Base-by-base conservation (phyloP, 2,888 invertebrate species). In the Drosophila flavopinicola region DNA sequence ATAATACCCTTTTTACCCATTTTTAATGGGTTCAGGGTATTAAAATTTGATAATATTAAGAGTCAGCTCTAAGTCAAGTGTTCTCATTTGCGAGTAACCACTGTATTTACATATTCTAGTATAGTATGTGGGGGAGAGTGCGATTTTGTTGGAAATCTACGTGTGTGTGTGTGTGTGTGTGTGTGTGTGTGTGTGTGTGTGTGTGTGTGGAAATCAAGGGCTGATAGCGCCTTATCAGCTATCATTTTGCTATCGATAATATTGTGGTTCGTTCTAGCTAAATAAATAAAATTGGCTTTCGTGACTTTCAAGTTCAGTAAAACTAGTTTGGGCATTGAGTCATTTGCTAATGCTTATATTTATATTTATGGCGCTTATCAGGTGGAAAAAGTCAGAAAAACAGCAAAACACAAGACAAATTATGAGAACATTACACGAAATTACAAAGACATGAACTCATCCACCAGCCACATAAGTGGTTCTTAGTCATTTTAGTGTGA, bases 181-280 rank as follows among this genome's bases (percentile, higher is more conserved):
- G 32, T 9, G 4, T 7, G 7, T 4, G 32, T 9, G 13, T 9
- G 4, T 32, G 4, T 4, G 7, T 17, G n/a, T 13, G 0, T 25
- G 15, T n/a, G 7, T 44, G 38, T 51, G 61, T 58, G 58, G 56
- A 69, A 82, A 76, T 57, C 58, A 72, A 65, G 63, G 66, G 15
- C 75, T 70, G 79, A 80, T 80, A 82, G 24, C 47, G 33, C 30
- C 42, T 39, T 82, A 80, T 80, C 73, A 58, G 79, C 37, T 66
- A 71, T 73, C 82, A 82, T 66, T 66, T 47, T 49, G 65, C 66
- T 77, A 82, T 83, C 76, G 75, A 70, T 75, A 66, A 41, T 44
- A 29, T 37, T 20, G 20, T 30, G 13, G 17, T 25, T 24, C 23
- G 6, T 9, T 39, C 25, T 42, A 32, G 25, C 29, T 7, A 42